These are phyloP conservation scores for Nymphalis c-album DNA, from an alignment of 2,888 invertebrate genomes.

Conservation along the genomic window DNA sequence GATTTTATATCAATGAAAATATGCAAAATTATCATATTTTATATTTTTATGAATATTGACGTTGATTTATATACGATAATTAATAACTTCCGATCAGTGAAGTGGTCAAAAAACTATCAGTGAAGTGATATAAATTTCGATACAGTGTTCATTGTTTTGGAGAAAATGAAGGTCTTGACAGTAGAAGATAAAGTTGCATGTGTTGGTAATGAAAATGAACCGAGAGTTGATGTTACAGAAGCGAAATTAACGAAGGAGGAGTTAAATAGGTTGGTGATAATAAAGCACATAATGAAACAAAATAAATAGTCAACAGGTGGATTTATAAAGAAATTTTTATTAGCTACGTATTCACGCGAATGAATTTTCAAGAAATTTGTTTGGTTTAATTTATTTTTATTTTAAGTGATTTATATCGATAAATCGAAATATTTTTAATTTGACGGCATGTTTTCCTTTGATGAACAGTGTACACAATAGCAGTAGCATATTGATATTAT, in stretches of 20 bases:
- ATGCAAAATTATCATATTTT: not conserved
- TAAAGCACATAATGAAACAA: not conserved
- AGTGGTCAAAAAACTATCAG: not conserved
- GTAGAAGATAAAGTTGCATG: slow-evolving; percentile 66
- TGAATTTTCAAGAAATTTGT: not conserved
- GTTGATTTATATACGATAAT: not conserved
- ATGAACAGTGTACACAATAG: no score
- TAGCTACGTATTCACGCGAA: not conserved
- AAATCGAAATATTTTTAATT: no score
- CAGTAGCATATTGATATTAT: no score
- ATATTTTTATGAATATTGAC: not conserved
- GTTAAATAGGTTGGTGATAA: slow-evolving; percentile 63
- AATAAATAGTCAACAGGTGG: slow-evolving; percentile 13
- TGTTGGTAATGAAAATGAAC: slow-evolving; percentile 66
- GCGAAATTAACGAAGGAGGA: slow-evolving; percentile 67
- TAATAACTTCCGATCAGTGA: not conserved
- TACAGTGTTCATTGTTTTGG: slow-evolving; percentile 7
- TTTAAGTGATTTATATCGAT: not conserved
- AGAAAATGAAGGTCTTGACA: slow-evolving; percentile 71
- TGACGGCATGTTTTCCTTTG: no score
- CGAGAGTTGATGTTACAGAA: slow-evolving; percentile 58
- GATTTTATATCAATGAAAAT: slow-evolving; percentile 43
- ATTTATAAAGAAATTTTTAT: slow-evolving; percentile 6
- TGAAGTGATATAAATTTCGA: slow-evolving; percentile 21
- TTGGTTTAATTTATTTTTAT: not conserved